These are phyloP conservation scores for Rhagoletis zephyria DNA, from an alignment of 1,140 invertebrate species.

Conservation along the genomic window DNA sequence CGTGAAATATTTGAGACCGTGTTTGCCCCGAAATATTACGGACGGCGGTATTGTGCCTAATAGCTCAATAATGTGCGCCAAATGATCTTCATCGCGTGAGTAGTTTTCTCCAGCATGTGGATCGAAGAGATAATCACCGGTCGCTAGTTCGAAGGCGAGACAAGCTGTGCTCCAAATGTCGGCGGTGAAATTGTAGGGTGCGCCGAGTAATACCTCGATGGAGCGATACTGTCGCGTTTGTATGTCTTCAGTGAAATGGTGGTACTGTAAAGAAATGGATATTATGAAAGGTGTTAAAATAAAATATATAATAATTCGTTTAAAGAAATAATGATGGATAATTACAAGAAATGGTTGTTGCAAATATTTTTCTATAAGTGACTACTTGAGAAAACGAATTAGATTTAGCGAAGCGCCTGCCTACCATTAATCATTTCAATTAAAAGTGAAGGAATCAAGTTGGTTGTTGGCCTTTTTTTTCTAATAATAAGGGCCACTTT, in stretches of 20 bases:
- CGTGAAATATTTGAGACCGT: conserved; percentile 72
- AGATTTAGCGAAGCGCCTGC: no score
- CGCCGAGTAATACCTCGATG: conserved; percentile 92
- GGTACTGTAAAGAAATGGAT: conserved; percentile 62
- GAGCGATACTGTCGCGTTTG: conserved; percentile 98
- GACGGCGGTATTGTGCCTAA: conserved; percentile 91
- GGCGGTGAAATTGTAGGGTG: conserved; percentile 93
- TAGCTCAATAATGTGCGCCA: conserved; percentile 98
- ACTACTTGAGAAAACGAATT: no score
- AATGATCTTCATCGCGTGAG: conserved; percentile 96
- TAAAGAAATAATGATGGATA: no score
- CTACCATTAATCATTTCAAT: no score
- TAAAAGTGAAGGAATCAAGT: no score
- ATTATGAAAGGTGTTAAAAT: background rate
- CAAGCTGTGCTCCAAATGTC: conserved; percentile 99
- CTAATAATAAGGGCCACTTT: no score
- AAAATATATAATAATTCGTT: no score
- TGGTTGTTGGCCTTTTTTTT: no score
- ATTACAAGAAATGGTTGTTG: no score
- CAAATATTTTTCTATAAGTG: no score
- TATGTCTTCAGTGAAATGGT: conserved; percentile 82
- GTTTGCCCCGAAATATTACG: conserved; percentile 70
- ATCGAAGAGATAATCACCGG: conserved; percentile 99
- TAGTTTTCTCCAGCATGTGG: conserved; percentile 91
- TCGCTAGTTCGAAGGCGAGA: conserved; percentile 98